Conservation (phyloP, 2,888 invertebrate genomes). For the Prosopocoilus inquinatus region DNA sequence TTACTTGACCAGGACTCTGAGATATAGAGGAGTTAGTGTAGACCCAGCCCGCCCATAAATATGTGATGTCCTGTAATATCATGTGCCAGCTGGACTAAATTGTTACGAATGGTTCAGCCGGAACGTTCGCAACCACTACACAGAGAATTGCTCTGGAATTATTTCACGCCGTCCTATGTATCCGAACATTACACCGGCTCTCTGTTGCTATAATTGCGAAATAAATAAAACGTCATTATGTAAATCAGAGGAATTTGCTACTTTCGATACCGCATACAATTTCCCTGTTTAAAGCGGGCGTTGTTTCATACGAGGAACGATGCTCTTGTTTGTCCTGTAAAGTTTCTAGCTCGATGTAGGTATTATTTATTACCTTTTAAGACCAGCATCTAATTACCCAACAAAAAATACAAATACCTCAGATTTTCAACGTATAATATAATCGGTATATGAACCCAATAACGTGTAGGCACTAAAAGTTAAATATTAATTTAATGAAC, state of each 20-base stretch:
- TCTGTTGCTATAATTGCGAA: conserved; percentile 28
- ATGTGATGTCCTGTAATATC: conserved; percentile 53
- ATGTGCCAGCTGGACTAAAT: conserved; percentile 53
- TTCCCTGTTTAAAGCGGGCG: background rate
- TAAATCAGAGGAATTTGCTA: conserved; percentile 2
- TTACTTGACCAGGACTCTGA: conserved; percentile 45
- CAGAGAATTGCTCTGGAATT: conserved; percentile 46
- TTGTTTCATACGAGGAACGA: background rate
- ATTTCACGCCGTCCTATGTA: conserved; percentile 42
- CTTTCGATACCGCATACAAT: background rate
- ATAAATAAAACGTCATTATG: conserved; percentile 22
- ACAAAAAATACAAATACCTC: too few species aligned
- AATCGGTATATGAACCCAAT: too few species aligned
- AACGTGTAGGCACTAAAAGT: too few species aligned
- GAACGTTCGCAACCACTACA: conserved; percentile 43
- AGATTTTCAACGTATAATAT: too few species aligned
- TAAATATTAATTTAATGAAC: too few species aligned
- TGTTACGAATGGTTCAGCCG: conserved; percentile 50
- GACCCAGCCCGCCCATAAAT: conserved; percentile 50
- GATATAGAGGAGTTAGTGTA: conserved; percentile 37
- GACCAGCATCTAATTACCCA: too few species aligned
- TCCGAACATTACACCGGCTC: conserved; percentile 15
- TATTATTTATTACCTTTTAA: too few species aligned
- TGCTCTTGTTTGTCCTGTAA: too few species aligned
- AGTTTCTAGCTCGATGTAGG: too few species aligned